Base-by-base conservation (phyloP, 2,888 invertebrate species). In the Scaeva pyrastri region DNA sequence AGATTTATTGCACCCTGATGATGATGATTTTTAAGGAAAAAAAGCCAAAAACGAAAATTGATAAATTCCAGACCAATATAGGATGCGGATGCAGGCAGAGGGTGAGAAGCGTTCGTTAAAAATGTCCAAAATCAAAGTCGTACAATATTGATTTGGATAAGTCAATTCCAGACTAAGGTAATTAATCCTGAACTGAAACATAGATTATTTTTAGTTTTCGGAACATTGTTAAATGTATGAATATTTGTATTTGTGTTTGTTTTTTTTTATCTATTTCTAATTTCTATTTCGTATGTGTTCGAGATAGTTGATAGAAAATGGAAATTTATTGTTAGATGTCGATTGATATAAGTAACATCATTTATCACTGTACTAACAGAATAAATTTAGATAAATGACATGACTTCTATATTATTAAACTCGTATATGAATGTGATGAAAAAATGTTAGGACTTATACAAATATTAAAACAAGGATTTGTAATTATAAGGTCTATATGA, bases 1-100 rank as follows among this genome's bases (percentile, higher is more conserved):
- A 36, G 56, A 56, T 56, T 56, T 56, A 56, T 56, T 56, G 31
- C 31, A 56, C 56, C 31, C 56, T 56, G 31, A 11, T 56, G 56
- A 56, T 56, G 56, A 56, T 56, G 56, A 56, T 31, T 56, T n/a
- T 56, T 14, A 1, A 31, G 26, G n/a, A 16, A 56, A 55, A 31
- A 26, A 10, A 16, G n/a, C n/a, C n/a, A 56, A 5, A 36, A 56
- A n/a, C 8, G n/a, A 55, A 55, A 31, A 36, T 26, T 56, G 56
- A 56, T 56, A 56, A 56, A 55, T 14, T 31, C 55, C 31, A 31
- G 11, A 31, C 31, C 16, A 31, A 55, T 2, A 56, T 56, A 56
- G 11, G 31, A 10, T 16, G 6, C 5, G 16, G n/a, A 31, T 2
- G 0, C 1, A 0, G 26, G 3, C 0, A 10, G n/a, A 56, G 31